Conservation (phyloP, 1,140 invertebrate species). For the Lucilia sericata region DNA sequence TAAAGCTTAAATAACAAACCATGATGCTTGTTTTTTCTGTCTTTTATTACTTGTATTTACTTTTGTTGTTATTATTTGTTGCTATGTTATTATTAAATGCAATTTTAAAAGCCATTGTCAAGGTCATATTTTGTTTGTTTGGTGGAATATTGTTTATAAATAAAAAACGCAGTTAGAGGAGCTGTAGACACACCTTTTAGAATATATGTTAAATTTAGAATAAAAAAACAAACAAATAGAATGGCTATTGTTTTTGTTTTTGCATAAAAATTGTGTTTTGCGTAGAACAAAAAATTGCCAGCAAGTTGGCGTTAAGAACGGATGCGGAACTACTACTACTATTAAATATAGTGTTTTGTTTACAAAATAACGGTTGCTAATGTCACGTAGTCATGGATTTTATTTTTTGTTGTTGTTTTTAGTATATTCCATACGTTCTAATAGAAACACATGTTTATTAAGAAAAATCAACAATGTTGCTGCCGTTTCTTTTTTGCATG, state of each 20-base stretch:
- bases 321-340: background rate
- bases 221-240: background rate
- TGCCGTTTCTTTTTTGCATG: background rate
- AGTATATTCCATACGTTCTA: too few species aligned
- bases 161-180: background rate
- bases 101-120: conserved; percentile 16
- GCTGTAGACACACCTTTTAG: conserved; percentile 4
- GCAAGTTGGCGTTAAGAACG: background rate
- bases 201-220: background rate
- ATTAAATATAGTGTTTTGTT: background rate
- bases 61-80: background rate
- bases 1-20: too few species aligned
- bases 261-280: background rate
- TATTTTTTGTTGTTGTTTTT: background rate
- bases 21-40: too few species aligned
- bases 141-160: background rate
- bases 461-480: background rate
- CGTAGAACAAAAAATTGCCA: background rate
- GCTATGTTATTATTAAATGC: background rate
- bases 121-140: background rate
- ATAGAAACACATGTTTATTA: background rate
- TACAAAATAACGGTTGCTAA: conserved; percentile 3
- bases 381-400: background rate
- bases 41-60: background rate
- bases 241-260: background rate